A percentile compares a stretch with the other conserved stretches of the same genome.
These are phyloP conservation scores for Brachionus calyciflorus DNA, from an alignment of 1,140 invertebrate species.

Conservation along the genomic window DNA sequence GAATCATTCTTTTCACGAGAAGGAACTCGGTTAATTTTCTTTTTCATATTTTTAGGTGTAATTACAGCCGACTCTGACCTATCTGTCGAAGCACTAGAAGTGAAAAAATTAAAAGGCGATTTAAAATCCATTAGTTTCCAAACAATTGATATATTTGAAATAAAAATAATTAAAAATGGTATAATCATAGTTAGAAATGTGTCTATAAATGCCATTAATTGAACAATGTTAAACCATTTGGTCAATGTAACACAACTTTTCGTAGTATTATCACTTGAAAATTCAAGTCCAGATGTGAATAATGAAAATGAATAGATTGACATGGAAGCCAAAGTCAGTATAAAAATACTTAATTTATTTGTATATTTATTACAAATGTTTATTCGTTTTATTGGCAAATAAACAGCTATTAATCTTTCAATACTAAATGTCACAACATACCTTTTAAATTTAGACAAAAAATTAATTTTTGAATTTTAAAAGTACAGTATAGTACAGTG, in stretches of 20 bases:
- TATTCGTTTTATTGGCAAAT: constrained; percentile 54
- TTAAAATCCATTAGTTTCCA: neutral
- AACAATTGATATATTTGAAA: constrained; percentile 34
- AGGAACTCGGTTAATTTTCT: neutral
- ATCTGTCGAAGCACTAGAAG: neutral
- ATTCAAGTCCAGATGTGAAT: constrained; percentile 49
- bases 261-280: neutral
- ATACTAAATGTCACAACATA: constrained; percentile 56
- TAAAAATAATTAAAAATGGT: constrained; percentile 29
- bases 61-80: neutral
- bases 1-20: neutral
- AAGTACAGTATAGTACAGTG: too few species aligned
- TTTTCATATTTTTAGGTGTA: neutral
- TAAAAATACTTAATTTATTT: constrained; percentile 50
- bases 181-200: constrained; percentile 22
- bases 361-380: constrained; percentile 52
- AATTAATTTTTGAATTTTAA: too few species aligned
- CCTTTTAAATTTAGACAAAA: too few species aligned
- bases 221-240: constrained; percentile 20
- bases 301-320: constrained; percentile 52
- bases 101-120: neutral
- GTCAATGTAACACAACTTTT: constrained; percentile 1
- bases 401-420: constrained; percentile 57
- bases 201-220: constrained; percentile 25
- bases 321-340: constrained; percentile 48